Conservation (phyloP, 2,888 invertebrate species). For the Chouioia cunea region DNA sequence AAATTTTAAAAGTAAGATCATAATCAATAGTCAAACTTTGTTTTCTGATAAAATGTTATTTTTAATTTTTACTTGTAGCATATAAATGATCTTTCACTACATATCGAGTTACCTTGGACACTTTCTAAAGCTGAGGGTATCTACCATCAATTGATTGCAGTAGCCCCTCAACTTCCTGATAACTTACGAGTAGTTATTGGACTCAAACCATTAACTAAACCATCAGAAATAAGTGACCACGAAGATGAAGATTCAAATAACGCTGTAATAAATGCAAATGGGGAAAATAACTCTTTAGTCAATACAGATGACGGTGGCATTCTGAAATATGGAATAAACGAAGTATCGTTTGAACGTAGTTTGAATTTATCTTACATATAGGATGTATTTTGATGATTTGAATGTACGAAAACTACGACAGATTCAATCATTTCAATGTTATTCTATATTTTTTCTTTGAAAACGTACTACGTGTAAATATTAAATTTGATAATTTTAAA, state of each 20-base stretch:
- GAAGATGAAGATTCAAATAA: constrained; percentile 52
- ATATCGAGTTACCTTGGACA: constrained; percentile 85
- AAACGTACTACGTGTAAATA: too few relatives aligned
- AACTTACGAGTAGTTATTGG: constrained; percentile 81
- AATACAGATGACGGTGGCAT: constrained; percentile 63
- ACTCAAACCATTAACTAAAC: constrained; percentile 68
- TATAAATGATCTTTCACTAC: constrained; percentile 93
- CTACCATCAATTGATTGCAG: constrained; percentile 84
- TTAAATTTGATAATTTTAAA: too few relatives aligned
- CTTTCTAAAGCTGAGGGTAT: constrained; percentile 92
- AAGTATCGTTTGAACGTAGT: constrained; percentile 65
- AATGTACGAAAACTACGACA: neutral
- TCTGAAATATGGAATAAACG: constrained; percentile 60
- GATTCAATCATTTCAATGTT: too few relatives aligned
- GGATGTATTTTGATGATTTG: constrained; percentile 45
- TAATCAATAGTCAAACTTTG: constrained; percentile 19
- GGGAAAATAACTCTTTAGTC: constrained; percentile 65
- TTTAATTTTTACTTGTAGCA: constrained; percentile 75
- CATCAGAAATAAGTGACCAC: constrained; percentile 51
- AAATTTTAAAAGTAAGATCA: constrained; percentile 86
- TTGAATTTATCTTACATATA: constrained; percentile 64
- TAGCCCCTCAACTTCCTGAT: constrained; percentile 78
- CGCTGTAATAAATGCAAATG: constrained; percentile 60
- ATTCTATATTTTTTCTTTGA: too few relatives aligned
- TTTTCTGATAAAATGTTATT: constrained; percentile 37